phyloP scores from a whole-genome alignment of 2,113 vertebrate genomes.

The Nothoprocta perdicaria region DNA sequence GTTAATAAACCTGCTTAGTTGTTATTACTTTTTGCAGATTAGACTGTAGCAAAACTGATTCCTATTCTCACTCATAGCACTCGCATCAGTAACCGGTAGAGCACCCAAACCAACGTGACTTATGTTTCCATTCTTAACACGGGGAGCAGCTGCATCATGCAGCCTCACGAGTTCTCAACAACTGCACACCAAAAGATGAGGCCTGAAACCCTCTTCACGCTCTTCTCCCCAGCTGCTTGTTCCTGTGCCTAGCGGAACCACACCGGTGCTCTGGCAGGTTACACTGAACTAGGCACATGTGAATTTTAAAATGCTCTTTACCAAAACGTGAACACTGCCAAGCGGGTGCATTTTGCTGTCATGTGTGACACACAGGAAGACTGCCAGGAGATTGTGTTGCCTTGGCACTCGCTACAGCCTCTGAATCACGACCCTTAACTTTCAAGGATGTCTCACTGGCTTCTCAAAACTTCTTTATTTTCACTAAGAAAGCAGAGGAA shows the following conservation, averaged over 20 bases:
- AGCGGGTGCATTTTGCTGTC: not conserved
- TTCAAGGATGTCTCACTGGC: not conserved
- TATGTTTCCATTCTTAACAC: not conserved
- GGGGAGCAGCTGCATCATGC: not conserved
- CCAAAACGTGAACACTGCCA: not conserved
- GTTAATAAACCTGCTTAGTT: not conserved
- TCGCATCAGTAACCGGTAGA: not conserved
- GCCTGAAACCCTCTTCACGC: not conserved
- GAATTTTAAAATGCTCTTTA: not conserved
- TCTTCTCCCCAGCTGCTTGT: not conserved
- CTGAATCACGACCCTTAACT: not conserved
- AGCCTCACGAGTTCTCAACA: not conserved
- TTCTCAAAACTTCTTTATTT: not conserved
- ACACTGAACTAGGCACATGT: not conserved
- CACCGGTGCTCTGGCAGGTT: not conserved
- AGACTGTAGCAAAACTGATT: not conserved
- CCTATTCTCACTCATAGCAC: not conserved
- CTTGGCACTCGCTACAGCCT: not conserved
- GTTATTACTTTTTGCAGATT: not conserved
- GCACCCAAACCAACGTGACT: not conserved
- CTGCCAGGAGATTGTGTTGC: not conserved
- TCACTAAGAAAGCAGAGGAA: not conserved
- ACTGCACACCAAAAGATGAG: not conserved
- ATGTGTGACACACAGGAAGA: not conserved
- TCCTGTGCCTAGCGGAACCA: not conserved